phyloP scores from a whole-genome alignment of 2,113 vertebrate genomes.

The Phaethornis superciliosus region DNA sequence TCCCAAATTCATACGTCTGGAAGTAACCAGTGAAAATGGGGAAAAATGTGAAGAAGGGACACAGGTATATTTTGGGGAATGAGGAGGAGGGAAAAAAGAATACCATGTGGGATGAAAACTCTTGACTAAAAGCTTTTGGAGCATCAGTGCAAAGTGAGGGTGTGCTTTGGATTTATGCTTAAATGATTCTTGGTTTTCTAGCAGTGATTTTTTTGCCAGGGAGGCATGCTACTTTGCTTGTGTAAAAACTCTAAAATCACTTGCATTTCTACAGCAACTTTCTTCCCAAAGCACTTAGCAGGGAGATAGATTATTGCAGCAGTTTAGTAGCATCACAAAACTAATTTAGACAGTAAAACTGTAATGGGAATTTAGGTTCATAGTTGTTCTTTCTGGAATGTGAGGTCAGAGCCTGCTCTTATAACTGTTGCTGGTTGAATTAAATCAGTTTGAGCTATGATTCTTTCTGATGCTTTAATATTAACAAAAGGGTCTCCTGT shows the following conservation, averaged over 20 bases:
- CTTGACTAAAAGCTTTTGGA: background rate
- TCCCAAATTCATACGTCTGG: conserved; percentile 91
- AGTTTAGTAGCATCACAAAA: background rate
- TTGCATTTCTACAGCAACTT: background rate
- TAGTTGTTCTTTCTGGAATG: conserved; percentile 11
- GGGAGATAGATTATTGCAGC: background rate
- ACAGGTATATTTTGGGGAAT: conserved; percentile 67
- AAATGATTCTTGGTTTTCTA: background rate
- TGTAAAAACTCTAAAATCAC: background rate
- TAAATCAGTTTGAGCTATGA: background rate
- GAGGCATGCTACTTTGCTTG: background rate
- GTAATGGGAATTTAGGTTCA: conserved; percentile 3
- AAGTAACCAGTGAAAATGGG: conserved; percentile 80
- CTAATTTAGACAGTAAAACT: conserved; percentile 20
- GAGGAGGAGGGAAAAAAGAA: background rate
- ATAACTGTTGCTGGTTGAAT: background rate
- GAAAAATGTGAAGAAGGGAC: conserved; percentile 81
- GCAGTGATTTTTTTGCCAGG: background rate
- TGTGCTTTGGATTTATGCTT: background rate
- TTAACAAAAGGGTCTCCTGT: background rate
- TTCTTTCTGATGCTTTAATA: background rate
- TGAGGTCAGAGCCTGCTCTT: background rate
- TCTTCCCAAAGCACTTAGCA: background rate
- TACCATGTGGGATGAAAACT: background rate
- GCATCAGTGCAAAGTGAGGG: background rate